Evolutionary conservation across 2,113 vertebrate genomes (phyloP), one percentile per base, ranked within the genome.

Genomic region (Centrocercus urophasianus): DNA sequence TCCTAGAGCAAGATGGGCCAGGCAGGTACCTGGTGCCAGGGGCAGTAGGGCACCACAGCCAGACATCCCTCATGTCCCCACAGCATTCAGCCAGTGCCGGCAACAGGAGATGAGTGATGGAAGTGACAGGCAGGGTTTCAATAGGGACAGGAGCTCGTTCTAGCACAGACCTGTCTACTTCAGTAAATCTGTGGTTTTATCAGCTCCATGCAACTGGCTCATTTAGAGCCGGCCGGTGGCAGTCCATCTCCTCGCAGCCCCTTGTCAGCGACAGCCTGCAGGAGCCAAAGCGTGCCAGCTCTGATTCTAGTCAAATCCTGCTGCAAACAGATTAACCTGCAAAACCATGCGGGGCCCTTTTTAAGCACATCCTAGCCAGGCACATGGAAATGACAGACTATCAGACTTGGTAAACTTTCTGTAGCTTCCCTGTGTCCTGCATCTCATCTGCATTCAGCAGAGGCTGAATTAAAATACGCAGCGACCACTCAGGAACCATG

Each of bases 151-250:
- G 85, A 93, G 93, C 96, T 96, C 93, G 91, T 89, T 96, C 95
- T 85, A 96, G 88, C 72, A 17, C 83, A 8, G 79, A 86, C 91
- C 95, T 97, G 97, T 98, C 97, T 96, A 75, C 93, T 94, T 73
- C 93, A 95, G 96, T 96, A 97, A 97, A 97, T 96, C 96, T 96
- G 90, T 21, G 80, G 91, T 95, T 97, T 98, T 98, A 98, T 98
- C 98, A 97, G 97, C 86, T 61, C 82, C 66, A 87, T 95, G 95
- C 97, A 96, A 98, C 78, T 56, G 95, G 90, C 96, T 97, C 96
- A 94, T 97, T 98, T 93, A 88, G 71, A 83, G 78, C 63, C n/a
- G 71, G 95, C 93, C 12, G 24, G 95, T 84, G 94, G 96, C 96
- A 96, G 97, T 97, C 95, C 94, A 86, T 97, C 96, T 98, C 95